A percentile compares a stretch with the other conserved stretches of the same genome.
These are phyloP conservation scores for Papilio helenus DNA, from an alignment of 1,140 invertebrate genomes.

Conservation along the genomic window DNA sequence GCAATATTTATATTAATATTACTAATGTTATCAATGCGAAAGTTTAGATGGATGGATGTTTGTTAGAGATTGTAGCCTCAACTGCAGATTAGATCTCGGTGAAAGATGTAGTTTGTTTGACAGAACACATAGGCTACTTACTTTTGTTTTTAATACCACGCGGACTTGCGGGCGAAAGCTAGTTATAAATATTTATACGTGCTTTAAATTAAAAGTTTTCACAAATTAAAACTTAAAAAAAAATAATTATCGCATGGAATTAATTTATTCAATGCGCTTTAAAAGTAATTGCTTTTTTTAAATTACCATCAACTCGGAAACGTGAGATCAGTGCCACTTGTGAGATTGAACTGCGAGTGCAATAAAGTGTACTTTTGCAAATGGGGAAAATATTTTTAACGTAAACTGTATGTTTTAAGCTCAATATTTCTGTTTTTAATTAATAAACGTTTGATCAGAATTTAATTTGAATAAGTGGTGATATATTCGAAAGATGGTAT, in stretches of 20 bases:
- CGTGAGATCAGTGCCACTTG: constrained; percentile 21
- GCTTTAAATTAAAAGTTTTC: not conserved
- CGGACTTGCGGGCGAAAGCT: too few species aligned
- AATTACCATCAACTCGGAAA: constrained; percentile 18
- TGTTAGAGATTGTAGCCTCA: too few species aligned
- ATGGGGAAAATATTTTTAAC: not conserved
- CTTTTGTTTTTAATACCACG: too few species aligned
- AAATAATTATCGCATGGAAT: not conserved
- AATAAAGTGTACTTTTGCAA: constrained; percentile 17
- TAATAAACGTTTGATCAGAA: not conserved
- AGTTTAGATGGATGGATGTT: too few species aligned
- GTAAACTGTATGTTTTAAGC: not conserved
- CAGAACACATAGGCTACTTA: too few species aligned
- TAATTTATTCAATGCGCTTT: constrained; percentile 14
- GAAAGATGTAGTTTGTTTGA: too few species aligned
- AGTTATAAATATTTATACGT: not conserved
- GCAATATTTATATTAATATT: too few species aligned
- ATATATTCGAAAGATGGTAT: too few species aligned
- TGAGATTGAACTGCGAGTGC: constrained; percentile 16
- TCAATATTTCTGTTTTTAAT: not conserved
- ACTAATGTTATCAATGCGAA: too few species aligned
- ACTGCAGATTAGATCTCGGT: too few species aligned
- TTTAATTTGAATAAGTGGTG: not conserved
- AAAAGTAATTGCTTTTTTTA: constrained; percentile 24
- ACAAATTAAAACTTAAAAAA: not conserved